Conservation (phyloP, 64 coral and sea anemone species). For the Pachyseris speciosa region DNA sequence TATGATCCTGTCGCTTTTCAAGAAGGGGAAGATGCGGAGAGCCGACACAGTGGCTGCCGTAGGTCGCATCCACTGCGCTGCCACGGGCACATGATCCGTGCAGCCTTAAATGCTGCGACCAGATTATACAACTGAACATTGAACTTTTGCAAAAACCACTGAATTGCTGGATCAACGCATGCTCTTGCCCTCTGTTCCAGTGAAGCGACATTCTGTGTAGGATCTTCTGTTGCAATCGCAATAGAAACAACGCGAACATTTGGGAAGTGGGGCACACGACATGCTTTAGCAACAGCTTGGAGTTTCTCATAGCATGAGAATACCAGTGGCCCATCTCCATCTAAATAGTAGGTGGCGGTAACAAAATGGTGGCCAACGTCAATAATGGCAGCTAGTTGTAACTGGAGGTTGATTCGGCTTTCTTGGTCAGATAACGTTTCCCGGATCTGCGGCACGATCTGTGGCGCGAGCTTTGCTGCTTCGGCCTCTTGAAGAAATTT, state of each 20-base stretch:
- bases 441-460: neutral
- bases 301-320: slow-evolving; percentile 61
- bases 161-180: slow-evolving; percentile 30
- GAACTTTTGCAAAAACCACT: slow-evolving; percentile 20
- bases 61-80: too few species aligned
- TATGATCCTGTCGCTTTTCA: too few species aligned
- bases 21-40: too few species aligned
- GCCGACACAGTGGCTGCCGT: too few species aligned
- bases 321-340: slow-evolving; percentile 49
- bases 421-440: neutral
- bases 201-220: neutral
- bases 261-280: slow-evolving; percentile 27
- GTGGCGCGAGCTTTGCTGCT: neutral
- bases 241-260: neutral
- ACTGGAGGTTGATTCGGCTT: slow-evolving; percentile 11
- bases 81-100: slow-evolving; percentile 37
- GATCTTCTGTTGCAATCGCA: slow-evolving; percentile 50
- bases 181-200: slow-evolving; percentile 53
- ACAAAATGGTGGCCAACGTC: slow-evolving; percentile 57
- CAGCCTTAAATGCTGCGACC: slow-evolving; percentile 12
- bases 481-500: neutral
- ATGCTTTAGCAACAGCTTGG: slow-evolving; percentile 19
- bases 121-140: neutral
- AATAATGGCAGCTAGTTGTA: slow-evolving; percentile 36
- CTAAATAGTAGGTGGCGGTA: slow-evolving; percentile 36